Evolutionary conservation across 92 coral and sea anemone genomes (phyloP).

Genomic region (Epizoanthus stellaris): DNA sequence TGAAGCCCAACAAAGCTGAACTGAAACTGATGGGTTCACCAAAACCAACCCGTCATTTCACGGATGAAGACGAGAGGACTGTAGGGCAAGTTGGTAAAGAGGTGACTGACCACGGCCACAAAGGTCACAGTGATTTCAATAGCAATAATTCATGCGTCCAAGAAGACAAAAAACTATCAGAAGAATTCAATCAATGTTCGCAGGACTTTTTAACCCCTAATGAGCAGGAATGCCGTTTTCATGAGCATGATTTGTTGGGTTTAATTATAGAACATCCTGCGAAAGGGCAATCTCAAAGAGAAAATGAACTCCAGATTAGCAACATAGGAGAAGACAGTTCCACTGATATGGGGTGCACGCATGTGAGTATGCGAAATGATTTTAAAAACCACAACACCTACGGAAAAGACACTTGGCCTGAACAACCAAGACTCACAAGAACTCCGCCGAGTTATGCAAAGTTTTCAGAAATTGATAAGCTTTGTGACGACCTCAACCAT

Average conservation of each 20-base stretch:
- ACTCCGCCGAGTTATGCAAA: not conserved
- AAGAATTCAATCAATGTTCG: not conserved
- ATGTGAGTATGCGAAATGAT: conserved; percentile 1
- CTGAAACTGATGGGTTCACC: conserved; percentile 9
- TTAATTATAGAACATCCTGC: conserved; percentile 1
- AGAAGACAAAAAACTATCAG: conserved; percentile 18
- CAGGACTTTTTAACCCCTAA: conserved; percentile 16
- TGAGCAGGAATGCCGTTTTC: conserved; percentile 21
- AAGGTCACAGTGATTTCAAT: conserved; percentile 9
- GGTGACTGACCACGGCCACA: not conserved
- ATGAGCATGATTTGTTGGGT: not conserved
- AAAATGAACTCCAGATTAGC: not conserved
- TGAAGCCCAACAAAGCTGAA: conserved; percentile 30
- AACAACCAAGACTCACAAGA: not conserved
- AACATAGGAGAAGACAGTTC: not conserved
- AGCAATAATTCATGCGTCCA: not conserved
- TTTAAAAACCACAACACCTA: not conserved
- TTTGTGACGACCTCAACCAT: conserved; percentile 18
- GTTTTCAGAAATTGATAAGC: conserved; percentile 19
- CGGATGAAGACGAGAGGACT: not conserved
- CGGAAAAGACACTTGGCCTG: not conserved
- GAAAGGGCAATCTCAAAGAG: not conserved
- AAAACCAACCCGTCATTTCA: not conserved
- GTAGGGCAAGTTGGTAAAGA: not conserved
- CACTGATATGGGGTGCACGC: conserved; percentile 22